Conservation (phyloP, 2,113 vertebrate genomes). For the Lucifuga dentata region DNA sequence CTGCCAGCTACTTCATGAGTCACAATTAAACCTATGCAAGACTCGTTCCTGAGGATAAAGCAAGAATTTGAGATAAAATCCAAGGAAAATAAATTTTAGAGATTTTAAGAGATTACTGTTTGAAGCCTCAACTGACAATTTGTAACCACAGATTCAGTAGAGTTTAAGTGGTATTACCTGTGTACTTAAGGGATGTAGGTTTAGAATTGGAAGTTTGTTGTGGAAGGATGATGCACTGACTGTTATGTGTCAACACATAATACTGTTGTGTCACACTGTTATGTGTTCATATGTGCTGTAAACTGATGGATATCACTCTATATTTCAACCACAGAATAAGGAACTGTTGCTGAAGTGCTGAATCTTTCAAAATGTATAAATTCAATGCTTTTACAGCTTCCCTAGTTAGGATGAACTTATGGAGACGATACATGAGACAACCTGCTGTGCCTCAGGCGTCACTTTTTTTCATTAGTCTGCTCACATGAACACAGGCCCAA, state of each 20-base stretch:
- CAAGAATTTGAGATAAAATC: constrained; percentile 25
- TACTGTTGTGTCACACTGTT: no score
- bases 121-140: not conserved
- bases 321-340: constrained; percentile 1
- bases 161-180: not conserved
- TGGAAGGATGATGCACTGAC: no score
- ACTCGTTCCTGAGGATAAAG: constrained; percentile 23
- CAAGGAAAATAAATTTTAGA: constrained; percentile 4
- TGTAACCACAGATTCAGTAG: constrained; percentile 5
- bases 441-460: constrained; percentile 29
- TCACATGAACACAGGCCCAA: constrained; percentile 28
- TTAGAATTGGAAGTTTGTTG: not conserved
- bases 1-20: constrained; percentile 21
- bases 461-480: constrained; percentile 24
- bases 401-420: not conserved
- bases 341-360: not conserved
- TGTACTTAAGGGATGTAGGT: not conserved
- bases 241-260: not conserved
- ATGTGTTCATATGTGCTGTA: no score
- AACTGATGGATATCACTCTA: no score
- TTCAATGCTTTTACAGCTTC: constrained; percentile 1
- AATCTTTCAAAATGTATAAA: not conserved
- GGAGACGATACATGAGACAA: constrained; percentile 21
- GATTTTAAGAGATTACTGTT: constrained; percentile 19
- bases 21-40: constrained; percentile 24